A percentile compares a stretch with the other conserved stretches of the same genome.
These are phyloP conservation scores for Neosilurus mollespiculum DNA, from an alignment of 2,797 vertebrate species.

Conservation along the genomic window DNA sequence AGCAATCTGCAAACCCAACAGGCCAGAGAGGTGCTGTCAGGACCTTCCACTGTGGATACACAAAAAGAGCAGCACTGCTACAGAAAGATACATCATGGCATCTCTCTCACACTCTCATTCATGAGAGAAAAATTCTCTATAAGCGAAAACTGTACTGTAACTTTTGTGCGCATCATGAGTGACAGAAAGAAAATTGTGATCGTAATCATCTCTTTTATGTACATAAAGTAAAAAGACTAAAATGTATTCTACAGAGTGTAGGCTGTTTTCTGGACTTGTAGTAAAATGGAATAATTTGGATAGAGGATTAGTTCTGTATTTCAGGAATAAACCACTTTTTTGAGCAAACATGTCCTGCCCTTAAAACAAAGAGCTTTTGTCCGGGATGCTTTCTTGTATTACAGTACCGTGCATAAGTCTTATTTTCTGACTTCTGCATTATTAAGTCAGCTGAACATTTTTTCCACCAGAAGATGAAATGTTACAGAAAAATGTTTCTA, in stretches of 20 bases:
- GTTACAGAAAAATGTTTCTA: too few relatives aligned
- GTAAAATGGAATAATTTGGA: neutral
- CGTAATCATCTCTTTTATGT: neutral
- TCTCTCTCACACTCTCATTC: neutral
- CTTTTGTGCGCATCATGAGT: neutral
- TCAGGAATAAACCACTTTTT: neutral
- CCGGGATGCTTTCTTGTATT: neutral
- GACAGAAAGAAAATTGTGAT: neutral
- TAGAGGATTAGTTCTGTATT: neutral
- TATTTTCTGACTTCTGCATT: too few relatives aligned
- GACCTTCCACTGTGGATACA: constrained; percentile 75
- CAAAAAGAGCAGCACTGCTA: constrained; percentile 62
- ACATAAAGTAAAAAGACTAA: neutral
- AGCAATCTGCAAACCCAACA: constrained; percentile 84
- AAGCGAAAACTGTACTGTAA: neutral
- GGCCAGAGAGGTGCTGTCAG: constrained; percentile 85
- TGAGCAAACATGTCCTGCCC: neutral
- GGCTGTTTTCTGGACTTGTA: neutral
- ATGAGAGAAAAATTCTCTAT: neutral
- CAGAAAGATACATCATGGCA: constrained; percentile 10
- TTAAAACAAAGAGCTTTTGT: neutral
- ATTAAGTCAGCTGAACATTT: too few relatives aligned
- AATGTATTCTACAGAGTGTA: neutral
- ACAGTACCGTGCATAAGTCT: neutral
- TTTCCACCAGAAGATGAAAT: too few relatives aligned